Conservation (phyloP, 2,113 vertebrate genomes). For the Psilopogon haemacephalus region DNA sequence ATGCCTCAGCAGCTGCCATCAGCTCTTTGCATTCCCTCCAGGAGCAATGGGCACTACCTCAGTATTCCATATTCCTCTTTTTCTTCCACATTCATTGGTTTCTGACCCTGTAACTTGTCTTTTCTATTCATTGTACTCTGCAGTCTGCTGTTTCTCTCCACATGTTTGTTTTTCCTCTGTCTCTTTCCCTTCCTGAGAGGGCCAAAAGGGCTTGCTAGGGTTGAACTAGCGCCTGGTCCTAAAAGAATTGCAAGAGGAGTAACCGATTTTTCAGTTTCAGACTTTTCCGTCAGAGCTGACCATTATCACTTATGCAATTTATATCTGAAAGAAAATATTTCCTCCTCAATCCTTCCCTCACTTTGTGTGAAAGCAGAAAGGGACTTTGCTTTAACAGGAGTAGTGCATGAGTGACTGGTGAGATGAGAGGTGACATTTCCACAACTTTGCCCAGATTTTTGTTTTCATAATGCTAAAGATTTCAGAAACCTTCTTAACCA, state of each 20-base stretch:
- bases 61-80: background rate
- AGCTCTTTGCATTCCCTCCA: background rate
- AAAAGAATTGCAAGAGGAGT: background rate
- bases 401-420: background rate
- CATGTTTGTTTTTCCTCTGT: background rate
- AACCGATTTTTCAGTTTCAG: background rate
- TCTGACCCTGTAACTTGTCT: background rate
- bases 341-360: background rate
- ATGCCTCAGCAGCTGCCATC: fast-evolving
- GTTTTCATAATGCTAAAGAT: background rate
- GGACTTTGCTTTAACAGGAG: background rate
- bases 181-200: constrained; percentile 9
- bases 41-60: fast-evolving
- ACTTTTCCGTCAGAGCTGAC: background rate
- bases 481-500: background rate
- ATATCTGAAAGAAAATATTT: background rate
- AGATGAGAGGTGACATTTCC: background rate
- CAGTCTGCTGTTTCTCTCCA: background rate
- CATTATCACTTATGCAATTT: background rate
- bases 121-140: background rate
- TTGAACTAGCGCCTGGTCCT: background rate
- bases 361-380: background rate
- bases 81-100: background rate
- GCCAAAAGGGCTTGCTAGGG: constrained; percentile 11
- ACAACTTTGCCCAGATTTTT: background rate